Evolutionary conservation across 2,797 vertebrate species (phyloP).

Genomic region (Loris lydekkerianus): DNA sequence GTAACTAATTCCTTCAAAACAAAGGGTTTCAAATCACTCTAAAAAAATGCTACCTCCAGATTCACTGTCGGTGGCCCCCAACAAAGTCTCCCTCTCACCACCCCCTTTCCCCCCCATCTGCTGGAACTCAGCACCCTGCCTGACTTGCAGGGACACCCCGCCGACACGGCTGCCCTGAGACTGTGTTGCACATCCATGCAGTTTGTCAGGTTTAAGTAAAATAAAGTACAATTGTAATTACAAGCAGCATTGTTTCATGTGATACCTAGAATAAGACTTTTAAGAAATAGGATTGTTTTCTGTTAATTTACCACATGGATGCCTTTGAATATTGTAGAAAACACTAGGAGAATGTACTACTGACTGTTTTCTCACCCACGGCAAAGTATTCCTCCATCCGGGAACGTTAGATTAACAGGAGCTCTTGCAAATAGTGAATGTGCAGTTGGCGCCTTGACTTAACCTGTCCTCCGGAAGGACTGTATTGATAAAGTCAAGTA

Average conservation of each 20-base stretch:
- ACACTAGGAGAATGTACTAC: neutral
- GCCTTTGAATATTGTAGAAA: neutral
- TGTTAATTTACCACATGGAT: neutral
- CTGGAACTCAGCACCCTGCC: neutral
- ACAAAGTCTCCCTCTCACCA: neutral
- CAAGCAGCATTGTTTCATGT: neutral
- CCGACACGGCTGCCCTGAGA: neutral
- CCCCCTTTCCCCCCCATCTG: no score
- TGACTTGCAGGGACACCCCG: neutral
- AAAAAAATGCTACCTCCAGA: neutral
- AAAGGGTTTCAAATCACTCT: conserved; percentile 46
- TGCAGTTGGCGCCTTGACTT: neutral
- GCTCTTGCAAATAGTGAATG: neutral
- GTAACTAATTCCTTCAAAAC: conserved; percentile 48
- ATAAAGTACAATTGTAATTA: conserved; percentile 9
- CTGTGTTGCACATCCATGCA: neutral
- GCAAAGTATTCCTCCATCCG: neutral
- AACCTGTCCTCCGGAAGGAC: conserved; percentile 35
- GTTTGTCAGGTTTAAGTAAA: neutral
- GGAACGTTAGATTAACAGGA: neutral
- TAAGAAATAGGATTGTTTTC: neutral
- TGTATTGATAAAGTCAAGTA: neutral
- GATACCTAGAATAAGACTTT: neutral
- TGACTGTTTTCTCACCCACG: neutral
- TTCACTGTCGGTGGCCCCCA: neutral